Conservation (phyloP, 2,888 invertebrate species). For the Macrophya annulata region DNA sequence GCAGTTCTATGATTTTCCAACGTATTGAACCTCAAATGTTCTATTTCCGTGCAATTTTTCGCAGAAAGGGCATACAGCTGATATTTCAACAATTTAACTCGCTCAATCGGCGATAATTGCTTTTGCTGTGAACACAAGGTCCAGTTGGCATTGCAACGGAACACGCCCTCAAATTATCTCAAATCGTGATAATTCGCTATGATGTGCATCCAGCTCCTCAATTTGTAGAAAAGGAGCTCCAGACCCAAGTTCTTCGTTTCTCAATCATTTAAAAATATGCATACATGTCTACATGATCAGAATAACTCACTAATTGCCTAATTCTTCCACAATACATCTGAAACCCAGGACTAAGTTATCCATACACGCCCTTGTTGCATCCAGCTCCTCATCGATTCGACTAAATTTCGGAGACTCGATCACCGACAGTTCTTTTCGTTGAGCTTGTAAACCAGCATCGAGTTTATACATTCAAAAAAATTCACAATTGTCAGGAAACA, state of each 20-base stretch:
- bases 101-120: background rate
- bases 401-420: no score
- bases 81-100: background rate
- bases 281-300: no score
- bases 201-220: background rate
- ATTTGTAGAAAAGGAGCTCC: background rate
- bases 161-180: background rate
- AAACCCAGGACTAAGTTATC: no score
- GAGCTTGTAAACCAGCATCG: no score
- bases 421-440: no score
- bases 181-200: background rate
- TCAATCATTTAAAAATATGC: background rate
- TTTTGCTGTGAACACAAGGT: background rate
- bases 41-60: background rate
- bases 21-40: background rate
- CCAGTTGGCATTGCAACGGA: background rate
- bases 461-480: no score
- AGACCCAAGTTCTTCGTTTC: background rate
- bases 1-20: background rate
- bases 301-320: no score
- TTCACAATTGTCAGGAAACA: background rate
- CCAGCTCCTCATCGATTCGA: no score
- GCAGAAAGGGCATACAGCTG: background rate
- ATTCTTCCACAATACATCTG: no score
- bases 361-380: no score